Evolutionary conservation across 2,113 vertebrate genomes (phyloP).

Genomic region (Prunella himalayana): DNA sequence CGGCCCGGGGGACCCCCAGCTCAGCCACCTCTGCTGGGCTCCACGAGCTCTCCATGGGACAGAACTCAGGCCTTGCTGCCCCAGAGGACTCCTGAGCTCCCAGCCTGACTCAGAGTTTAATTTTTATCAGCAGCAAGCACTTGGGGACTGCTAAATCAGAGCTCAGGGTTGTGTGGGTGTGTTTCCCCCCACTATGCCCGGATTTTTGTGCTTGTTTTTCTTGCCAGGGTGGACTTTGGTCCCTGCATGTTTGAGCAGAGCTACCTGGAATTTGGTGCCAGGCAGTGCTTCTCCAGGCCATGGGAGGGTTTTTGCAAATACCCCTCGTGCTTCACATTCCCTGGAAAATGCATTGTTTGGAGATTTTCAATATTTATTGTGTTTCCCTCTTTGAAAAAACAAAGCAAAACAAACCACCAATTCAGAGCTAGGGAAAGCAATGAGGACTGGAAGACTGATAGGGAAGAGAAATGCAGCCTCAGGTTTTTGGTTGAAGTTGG

Average conservation of each 20-base stretch:
- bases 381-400: background rate
- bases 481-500: background rate
- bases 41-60: accelerated
- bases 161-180: background rate
- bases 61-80: background rate
- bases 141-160: background rate
- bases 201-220: background rate
- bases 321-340: background rate
- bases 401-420: background rate
- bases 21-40: background rate
- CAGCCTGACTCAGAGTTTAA: background rate
- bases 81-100: background rate
- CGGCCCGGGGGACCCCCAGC: accelerated
- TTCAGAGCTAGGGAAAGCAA: background rate
- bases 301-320: background rate
- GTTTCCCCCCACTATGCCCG: accelerated
- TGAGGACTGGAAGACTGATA: background rate
- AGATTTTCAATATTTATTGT: background rate
- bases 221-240: background rate
- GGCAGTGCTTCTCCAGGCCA: background rate
- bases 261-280: background rate
- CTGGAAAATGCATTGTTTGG: background rate
- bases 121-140: background rate
- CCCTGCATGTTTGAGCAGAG: background rate
- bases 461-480: background rate